Percentiles rank a stretch among this genome's conserved stretches.
Evolutionary conservation across 2,797 vertebrate genomes (phyloP).

Genomic region (Nannoperca australis): DNA sequence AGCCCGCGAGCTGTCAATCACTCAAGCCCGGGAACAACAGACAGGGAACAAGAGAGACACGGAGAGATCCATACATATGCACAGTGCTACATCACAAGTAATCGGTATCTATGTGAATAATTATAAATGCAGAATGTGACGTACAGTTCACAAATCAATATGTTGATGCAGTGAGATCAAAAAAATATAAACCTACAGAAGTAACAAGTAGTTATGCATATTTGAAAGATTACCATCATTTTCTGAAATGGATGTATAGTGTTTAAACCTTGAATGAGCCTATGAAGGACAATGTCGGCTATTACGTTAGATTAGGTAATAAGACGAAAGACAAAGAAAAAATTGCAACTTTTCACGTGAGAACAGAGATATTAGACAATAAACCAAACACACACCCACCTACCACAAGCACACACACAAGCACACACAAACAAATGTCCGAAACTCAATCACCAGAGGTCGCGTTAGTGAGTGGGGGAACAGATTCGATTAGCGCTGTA

Average conservation of each 20-base stretch:
- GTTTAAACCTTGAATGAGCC: neutral
- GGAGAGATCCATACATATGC: conserved; percentile 4
- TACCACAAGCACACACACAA: conserved; percentile 43
- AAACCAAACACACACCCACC: conserved; percentile 38
- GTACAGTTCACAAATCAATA: neutral
- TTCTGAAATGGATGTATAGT: neutral
- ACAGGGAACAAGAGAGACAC: conserved; percentile 23
- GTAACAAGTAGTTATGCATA: neutral
- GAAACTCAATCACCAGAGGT: conserved; percentile 99
- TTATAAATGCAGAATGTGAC: conserved; percentile 6
- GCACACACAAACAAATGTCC: conserved; percentile 90
- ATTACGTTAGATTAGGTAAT: neutral
- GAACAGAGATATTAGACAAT: conserved; percentile 9
- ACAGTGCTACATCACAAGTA: neutral
- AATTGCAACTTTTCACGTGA: neutral
- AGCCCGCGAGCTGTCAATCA: conserved; percentile 92
- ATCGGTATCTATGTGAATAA: neutral
- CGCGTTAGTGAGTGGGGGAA: conserved; percentile 98
- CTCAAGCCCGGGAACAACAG: conserved; percentile 84
- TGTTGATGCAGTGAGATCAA: neutral
- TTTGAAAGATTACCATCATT: neutral
- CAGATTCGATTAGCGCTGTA: conserved; percentile 99
- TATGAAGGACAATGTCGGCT: neutral
- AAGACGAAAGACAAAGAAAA: neutral
- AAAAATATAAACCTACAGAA: neutral